Conservation (phyloP, 2,113 vertebrate species). For the Phalacrocorax carbo region DNA sequence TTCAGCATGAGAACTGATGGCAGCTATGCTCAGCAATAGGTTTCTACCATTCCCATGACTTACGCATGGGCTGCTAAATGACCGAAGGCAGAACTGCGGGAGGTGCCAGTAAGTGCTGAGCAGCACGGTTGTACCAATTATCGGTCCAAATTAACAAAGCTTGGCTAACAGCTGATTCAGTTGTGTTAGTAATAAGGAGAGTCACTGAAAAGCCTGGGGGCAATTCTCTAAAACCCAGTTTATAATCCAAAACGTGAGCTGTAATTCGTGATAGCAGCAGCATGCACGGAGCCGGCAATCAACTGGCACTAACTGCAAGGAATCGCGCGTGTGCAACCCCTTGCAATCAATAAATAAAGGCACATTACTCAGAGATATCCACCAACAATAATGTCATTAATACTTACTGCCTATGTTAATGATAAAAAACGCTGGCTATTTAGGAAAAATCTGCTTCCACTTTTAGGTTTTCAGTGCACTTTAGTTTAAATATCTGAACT, state of each 20-base stretch:
- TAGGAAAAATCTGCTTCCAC: background rate
- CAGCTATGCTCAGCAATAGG: background rate
- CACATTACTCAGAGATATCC: background rate
- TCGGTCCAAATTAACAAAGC: background rate
- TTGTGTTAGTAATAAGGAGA: background rate
- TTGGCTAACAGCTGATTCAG: background rate
- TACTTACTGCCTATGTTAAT: background rate
- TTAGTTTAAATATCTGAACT: background rate
- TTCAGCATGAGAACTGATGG: background rate
- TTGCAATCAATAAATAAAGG: background rate
- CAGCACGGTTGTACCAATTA: background rate
- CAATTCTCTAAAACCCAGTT: background rate
- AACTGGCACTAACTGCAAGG: background rate
- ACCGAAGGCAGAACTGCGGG: background rate
- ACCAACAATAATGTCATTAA: background rate
- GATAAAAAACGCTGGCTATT: background rate
- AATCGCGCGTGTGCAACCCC: rapidly evolving
- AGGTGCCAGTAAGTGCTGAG: background rate
- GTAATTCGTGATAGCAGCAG: background rate
- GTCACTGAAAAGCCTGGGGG: background rate
- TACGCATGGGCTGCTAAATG: background rate
- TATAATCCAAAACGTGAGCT: background rate
- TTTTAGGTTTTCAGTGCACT: background rate
- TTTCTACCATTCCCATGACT: background rate
- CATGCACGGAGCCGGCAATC: background rate